These are phyloP conservation scores for Aporophyla lueneburgensis DNA, from an alignment of 2,888 invertebrate species.

Conservation along the genomic window DNA sequence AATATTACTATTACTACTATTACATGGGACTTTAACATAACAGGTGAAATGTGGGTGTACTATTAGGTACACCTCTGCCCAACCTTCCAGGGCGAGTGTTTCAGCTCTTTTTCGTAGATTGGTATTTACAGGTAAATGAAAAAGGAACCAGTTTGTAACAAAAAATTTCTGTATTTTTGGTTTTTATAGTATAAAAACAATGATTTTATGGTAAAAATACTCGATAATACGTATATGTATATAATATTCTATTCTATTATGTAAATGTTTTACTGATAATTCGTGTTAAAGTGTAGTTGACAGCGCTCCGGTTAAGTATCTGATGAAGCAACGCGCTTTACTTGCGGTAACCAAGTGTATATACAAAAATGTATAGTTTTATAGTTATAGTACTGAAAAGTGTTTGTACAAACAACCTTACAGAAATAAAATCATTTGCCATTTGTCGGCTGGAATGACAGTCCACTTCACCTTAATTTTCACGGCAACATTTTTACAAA, in stretches of 20 bases:
- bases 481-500: not conserved
- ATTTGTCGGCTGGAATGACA: not conserved
- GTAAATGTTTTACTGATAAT: slow-evolving; percentile 4
- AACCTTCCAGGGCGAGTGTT: not conserved
- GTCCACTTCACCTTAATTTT: not conserved
- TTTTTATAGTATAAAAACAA: not conserved
- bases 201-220: slow-evolving; percentile 10
- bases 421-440: too few relatives aligned
- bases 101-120: not conserved
- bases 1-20: too few relatives aligned
- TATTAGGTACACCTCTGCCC: not conserved
- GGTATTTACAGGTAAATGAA: slow-evolving; percentile 1
- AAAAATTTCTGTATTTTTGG: slow-evolving; percentile 19
- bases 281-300: not conserved
- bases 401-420: too few relatives aligned
- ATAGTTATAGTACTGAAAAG: too few relatives aligned
- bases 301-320: slow-evolving; percentile 1
- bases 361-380: too few relatives aligned
- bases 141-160: not conserved
- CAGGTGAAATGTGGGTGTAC: not conserved
- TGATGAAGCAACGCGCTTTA: too few relatives aligned
- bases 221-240: slow-evolving; percentile 9
- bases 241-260: too few relatives aligned
- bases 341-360: too few relatives aligned
- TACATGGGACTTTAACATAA: too few relatives aligned